These are phyloP conservation scores for Pollenia amentaria DNA, from an alignment of 2,888 invertebrate species.

Conservation along the genomic window DNA sequence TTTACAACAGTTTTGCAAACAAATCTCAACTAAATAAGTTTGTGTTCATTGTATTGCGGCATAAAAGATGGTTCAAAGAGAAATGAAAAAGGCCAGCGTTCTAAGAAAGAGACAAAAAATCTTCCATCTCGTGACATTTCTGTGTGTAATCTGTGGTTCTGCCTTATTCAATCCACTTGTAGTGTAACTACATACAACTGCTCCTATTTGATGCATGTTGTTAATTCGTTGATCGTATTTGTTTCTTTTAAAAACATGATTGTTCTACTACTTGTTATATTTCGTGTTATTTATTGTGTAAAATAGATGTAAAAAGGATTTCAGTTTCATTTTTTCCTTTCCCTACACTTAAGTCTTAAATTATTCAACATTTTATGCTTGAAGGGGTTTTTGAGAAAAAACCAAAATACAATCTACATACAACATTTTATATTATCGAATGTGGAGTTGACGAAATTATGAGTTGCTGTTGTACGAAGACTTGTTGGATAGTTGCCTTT, in stretches of 20 bases:
- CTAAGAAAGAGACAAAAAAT: too few relatives aligned
- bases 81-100: too few relatives aligned
- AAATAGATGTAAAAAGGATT: conserved; percentile 66
- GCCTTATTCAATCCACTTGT: neutral
- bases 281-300: conserved; percentile 66
- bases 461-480: conserved; percentile 25
- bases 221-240: conserved; percentile 55
- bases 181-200: conserved; percentile 7
- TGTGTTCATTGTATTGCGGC: too few relatives aligned
- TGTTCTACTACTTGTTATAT: conserved; percentile 61
- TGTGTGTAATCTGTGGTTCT: too few relatives aligned
- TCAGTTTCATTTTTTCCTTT: conserved; percentile 21
- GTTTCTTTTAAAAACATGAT: conserved; percentile 51
- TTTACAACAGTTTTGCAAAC: too few relatives aligned
- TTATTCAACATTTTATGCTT: conserved; percentile 68
- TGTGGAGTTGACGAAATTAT: conserved; percentile 71
- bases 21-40: too few relatives aligned
- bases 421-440: conserved; percentile 40
- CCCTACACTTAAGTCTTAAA: conserved; percentile 52
- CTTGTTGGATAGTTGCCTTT: conserved; percentile 34
- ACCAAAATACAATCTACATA: conserved; percentile 13
- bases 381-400: conserved; percentile 36
- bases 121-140: too few relatives aligned
- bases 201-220: conserved; percentile 47
- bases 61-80: too few relatives aligned